phyloP scores from a whole-genome alignment of 2,113 vertebrate genomes.

The Bombycilla garrulus region DNA sequence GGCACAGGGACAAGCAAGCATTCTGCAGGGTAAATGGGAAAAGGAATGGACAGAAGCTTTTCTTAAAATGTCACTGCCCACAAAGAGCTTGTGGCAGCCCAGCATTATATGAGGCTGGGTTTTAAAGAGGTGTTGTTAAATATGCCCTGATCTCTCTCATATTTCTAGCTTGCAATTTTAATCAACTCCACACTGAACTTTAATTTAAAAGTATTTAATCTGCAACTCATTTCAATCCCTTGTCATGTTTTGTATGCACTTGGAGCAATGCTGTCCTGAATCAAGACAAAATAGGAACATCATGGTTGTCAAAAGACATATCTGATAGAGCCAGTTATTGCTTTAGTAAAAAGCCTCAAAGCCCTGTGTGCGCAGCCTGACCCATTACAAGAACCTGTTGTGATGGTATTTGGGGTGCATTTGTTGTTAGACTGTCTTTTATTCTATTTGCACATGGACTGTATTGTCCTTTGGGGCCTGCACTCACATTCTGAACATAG shows the following conservation, averaged over 20 bases:
- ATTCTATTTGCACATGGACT: neutral
- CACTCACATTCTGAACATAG: neutral
- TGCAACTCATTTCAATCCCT: neutral
- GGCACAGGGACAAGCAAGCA: neutral
- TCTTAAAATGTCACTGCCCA: conserved; percentile 29
- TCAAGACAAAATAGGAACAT: conserved; percentile 48
- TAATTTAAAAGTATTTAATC: neutral
- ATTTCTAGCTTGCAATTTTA: neutral
- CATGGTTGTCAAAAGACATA: conserved; percentile 38
- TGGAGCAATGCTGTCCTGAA: conserved; percentile 30
- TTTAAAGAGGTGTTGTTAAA: neutral
- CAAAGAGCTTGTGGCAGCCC: neutral
- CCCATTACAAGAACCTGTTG: neutral
- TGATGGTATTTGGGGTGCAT: neutral
- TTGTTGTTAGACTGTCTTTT: neutral
- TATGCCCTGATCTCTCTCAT: neutral
- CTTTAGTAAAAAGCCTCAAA: conserved; percentile 16
- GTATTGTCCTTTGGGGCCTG: neutral
- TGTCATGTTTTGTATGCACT: conserved; percentile 8
- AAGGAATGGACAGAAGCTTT: neutral
- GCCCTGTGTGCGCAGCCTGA: neutral
- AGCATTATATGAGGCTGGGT: neutral
- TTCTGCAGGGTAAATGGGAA: conserved; percentile 2
- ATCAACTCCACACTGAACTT: neutral
- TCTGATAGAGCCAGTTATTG: conserved; percentile 19